These are phyloP conservation scores for Protosalanx chinensis DNA, from an alignment of 2,797 vertebrate genomes.

Conservation along the genomic window DNA sequence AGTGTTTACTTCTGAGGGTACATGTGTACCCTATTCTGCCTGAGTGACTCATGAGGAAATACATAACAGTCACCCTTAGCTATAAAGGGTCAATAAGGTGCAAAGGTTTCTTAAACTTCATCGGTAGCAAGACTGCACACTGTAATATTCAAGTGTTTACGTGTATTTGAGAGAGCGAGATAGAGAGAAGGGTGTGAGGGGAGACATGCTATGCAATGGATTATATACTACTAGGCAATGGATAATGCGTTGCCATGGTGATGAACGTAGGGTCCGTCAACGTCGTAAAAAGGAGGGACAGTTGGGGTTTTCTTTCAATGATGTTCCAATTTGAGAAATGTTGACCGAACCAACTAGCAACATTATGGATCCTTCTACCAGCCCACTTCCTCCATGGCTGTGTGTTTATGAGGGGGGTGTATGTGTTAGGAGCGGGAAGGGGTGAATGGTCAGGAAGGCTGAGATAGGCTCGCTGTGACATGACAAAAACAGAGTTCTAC, in stretches of 20 bases:
- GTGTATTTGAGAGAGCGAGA: conserved; percentile 26
- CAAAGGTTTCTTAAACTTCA: conserved; percentile 66
- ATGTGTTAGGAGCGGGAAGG: conserved; percentile 11
- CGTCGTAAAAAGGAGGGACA: not conserved
- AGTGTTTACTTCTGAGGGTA: conserved; percentile 44
- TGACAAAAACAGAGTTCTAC: conserved; percentile 55
- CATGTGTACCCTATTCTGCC: conserved; percentile 49
- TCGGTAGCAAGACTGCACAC: conserved; percentile 38
- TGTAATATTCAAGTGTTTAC: conserved; percentile 47
- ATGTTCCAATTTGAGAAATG: not conserved
- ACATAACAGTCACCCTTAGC: conserved; percentile 58
- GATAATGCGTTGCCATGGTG: not conserved
- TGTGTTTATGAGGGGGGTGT: conserved; percentile 22
- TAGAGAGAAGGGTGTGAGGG: conserved; percentile 10
- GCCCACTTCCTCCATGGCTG: not conserved
- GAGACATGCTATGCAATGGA: not conserved
- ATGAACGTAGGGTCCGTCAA: not conserved
- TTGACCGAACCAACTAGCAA: conserved; percentile 1
- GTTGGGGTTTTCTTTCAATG: not conserved
- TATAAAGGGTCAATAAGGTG: conserved; percentile 67
- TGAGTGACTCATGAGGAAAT: conserved; percentile 59
- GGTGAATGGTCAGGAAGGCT: conserved; percentile 57
- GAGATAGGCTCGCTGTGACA: conserved; percentile 52
- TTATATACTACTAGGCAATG: not conserved
- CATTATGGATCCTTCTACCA: not conserved